These are phyloP conservation scores for Lysandra coridon DNA, from an alignment of 2,888 invertebrate genomes.

Conservation along the genomic window DNA sequence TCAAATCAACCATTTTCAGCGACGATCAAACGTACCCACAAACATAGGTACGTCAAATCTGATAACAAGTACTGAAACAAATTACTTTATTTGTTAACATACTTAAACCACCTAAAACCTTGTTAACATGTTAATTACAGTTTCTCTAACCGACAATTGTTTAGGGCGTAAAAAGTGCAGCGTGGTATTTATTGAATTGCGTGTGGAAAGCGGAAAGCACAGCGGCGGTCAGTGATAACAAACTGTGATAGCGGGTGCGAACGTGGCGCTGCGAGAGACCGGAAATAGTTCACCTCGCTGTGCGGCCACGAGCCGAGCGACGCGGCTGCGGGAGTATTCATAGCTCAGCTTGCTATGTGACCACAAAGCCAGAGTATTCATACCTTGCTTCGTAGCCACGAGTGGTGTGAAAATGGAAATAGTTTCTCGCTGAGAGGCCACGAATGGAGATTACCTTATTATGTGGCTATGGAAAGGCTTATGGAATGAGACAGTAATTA, in stretches of 20 bases:
- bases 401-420: no score
- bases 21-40: background rate
- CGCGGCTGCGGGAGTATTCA: background rate
- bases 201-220: slow-evolving; percentile 32
- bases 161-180: slow-evolving; percentile 14
- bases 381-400: no score
- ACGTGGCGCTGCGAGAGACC: slow-evolving; percentile 31
- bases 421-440: no score
- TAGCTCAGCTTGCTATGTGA: no score
- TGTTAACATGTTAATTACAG: background rate
- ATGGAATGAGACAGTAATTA: no score
- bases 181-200: slow-evolving; percentile 22
- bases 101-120: background rate
- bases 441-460: no score
- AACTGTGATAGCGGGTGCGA: slow-evolving; percentile 32
- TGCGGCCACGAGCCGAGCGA: background rate
- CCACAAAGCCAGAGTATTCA: no score
- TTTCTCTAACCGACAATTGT: background rate
- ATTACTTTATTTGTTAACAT: background rate
- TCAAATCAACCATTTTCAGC: background rate
- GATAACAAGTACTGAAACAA: background rate
- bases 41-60: background rate
- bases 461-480: no score
- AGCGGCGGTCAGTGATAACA: slow-evolving; percentile 34
- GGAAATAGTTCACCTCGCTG: slow-evolving; percentile 32